phyloP scores from a whole-genome alignment of 2,113 vertebrate genomes.

The Dendrocopos noguchii region DNA sequence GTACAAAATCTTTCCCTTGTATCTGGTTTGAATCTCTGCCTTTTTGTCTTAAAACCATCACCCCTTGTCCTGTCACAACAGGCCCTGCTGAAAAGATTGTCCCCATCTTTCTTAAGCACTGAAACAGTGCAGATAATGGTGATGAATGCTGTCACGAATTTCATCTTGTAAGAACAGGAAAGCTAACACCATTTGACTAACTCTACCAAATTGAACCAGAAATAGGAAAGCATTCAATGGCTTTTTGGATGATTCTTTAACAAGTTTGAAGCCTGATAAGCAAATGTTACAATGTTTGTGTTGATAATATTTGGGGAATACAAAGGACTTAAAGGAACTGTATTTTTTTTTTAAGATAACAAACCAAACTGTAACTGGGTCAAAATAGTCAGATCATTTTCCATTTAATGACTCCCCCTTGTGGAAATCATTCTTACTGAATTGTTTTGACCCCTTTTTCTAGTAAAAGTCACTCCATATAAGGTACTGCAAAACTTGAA shows the following conservation, averaged over 20 bases:
- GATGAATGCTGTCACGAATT: background rate
- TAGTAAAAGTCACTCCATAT: conserved; percentile 30
- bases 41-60: too few species aligned
- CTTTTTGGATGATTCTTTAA: background rate
- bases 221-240: fast-evolving
- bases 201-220: background rate
- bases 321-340: background rate
- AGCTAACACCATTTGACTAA: fast-evolving
- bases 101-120: too few species aligned
- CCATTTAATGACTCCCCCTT: conserved; percentile 39
- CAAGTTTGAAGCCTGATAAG: background rate
- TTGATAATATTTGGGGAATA: background rate
- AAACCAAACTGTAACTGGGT: background rate
- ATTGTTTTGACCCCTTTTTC: conserved; percentile 45
- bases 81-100: too few species aligned
- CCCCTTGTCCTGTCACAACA: too few species aligned
- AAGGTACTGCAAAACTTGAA: background rate
- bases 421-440: conserved; percentile 44
- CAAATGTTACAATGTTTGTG: background rate
- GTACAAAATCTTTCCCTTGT: too few species aligned
- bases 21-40: too few species aligned
- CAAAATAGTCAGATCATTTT: conserved; percentile 13
- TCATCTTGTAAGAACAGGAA: background rate
- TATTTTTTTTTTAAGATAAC: background rate
- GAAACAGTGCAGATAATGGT: background rate